Evolutionary conservation across 2,888 invertebrate species (phyloP), one percentile per base, ranked within the genome.

Genomic region (Meandrusa payeni): DNA sequence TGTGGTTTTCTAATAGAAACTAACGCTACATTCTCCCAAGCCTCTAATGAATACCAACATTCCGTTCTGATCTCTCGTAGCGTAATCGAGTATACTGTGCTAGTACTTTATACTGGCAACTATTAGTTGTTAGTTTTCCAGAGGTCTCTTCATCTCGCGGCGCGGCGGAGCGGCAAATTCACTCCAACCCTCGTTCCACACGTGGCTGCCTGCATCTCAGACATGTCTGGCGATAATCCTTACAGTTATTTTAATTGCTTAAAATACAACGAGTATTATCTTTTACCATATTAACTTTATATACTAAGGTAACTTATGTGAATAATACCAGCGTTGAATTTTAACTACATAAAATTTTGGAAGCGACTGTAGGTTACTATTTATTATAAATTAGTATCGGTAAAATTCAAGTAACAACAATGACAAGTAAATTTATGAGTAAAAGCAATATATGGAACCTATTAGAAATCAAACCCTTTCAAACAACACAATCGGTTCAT

Each of bases 91-190:
- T 36, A 32, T 27, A 43, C 31, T 39, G 32, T 40, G 41, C 50
- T 46, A 39, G 42, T 47, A 50, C 48, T 51, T 47, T 48, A 48
- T 52, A 50, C 46, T 15, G 43, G 22, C 33, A 39, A 46, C 51
- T 47, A 49, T 52, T 48, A 40, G 45, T 52, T 63, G 63, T 65
- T 72, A 69, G 66, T 73, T 76, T 68, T 68, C 57, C 64, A 52
- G 57, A 63, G 66, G 64, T 64, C 60, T 66, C 65, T 69, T 69
- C 73, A 80, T 80, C 75, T 74, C 59, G 61, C 51, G 49, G 64
- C 61, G 75, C 78, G 66, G 55, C 75, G 70, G 65, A 70, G 71
- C 80, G 69, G 78, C 71, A 80, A 83, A 82, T 81, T 76, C 61
- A 72, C 70, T 70, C 59, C 65, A 61, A 65, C 74, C 73, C 74